phyloP scores from a whole-genome alignment of 2,113 vertebrate species.

The Gasterosteus aculeatus region DNA sequence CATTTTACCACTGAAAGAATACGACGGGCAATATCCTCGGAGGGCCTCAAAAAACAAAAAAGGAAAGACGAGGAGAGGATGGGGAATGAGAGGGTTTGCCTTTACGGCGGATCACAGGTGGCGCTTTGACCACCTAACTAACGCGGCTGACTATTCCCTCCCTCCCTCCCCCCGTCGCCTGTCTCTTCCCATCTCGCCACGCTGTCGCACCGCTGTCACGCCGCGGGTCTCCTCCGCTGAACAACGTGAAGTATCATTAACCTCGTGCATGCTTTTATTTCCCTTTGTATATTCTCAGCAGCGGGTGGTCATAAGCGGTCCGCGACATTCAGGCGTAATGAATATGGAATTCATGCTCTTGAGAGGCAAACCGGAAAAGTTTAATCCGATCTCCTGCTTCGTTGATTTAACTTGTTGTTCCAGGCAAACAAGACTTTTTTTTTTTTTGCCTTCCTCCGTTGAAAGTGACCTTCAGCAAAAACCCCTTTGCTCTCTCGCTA shows the following conservation, averaged over 20 bases:
- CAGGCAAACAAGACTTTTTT: conserved; percentile 46
- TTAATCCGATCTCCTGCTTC: conserved; percentile 58
- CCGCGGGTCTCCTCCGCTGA: conserved; percentile 34
- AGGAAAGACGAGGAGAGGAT: conserved; percentile 41
- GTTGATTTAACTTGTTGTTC: conserved; percentile 60
- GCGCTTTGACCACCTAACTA: conserved; percentile 68
- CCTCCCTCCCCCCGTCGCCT: conserved; percentile 26
- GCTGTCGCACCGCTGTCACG: conserved; percentile 27
- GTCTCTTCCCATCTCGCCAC: conserved; percentile 54
- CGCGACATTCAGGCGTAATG: conserved; percentile 36
- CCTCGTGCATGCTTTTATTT: neutral
- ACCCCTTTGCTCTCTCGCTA: conserved; percentile 24
- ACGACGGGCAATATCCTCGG: conserved; percentile 67
- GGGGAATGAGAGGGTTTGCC: conserved; percentile 51
- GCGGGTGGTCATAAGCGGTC: conserved; percentile 1
- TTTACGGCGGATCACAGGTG: conserved; percentile 72
- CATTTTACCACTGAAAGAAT: conserved; percentile 77
- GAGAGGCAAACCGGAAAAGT: conserved; percentile 43
- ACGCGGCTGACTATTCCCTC: conserved; percentile 63
- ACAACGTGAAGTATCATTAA: conserved; percentile 41
- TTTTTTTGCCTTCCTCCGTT: conserved; percentile 32
- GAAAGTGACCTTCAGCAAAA: conserved; percentile 56
- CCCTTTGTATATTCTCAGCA: neutral
- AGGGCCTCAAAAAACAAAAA: conserved; percentile 64
- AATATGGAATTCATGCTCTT: conserved; percentile 60